Base-by-base conservation (phyloP, 1,140 invertebrate genomes). In the Pseudomyrmex gracilis region DNA sequence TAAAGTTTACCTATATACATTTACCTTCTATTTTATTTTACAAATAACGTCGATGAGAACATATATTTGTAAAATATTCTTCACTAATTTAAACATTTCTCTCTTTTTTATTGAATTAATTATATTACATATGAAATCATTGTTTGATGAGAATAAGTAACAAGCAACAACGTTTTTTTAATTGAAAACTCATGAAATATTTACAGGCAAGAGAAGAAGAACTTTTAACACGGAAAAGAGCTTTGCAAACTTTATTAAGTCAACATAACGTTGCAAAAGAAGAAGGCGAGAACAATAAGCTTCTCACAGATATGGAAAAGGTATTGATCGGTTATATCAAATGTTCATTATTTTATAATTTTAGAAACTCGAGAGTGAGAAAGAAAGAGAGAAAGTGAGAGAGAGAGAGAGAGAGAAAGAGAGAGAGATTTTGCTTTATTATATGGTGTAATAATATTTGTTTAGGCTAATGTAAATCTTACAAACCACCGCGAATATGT, bases 171-270 rank as follows among this genome's bases (percentile, higher is more conserved):
- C n/a, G 24, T 49, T 78, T 68, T 55, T 43, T 22, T 53, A 68
- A 51, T 45, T 68, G 20, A 13, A 17, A 55, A 68, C 49, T 67
- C 68, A 74, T 70, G 45, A 82, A 55, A 45, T 47, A 61, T 73
- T 85, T 88, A 49, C 89, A 97, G 97, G 96, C 96, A 49, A 95
- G 96, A 73, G 95, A 97, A 93, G 96, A 97, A 92, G 96, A 97
- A 88, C 93, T 97, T 47, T 86, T 92, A 15, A 91, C 92, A 43
- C 95, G 95, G 90, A 95, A 94, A 87, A 94, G 94, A 51, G 95
- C 95, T 60, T 92, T 96, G 86, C 95, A 96, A 89, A 93, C 92
- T 17, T 90, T 96, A 45, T 93, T 95, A 82, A 94, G 89, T 80
- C 94, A 94, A 85, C 91, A 93, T 49, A 90, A 92, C 74, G 89